phyloP scores from a whole-genome alignment of 2,888 invertebrate genomes.

The Sarcophaga rosellei region DNA sequence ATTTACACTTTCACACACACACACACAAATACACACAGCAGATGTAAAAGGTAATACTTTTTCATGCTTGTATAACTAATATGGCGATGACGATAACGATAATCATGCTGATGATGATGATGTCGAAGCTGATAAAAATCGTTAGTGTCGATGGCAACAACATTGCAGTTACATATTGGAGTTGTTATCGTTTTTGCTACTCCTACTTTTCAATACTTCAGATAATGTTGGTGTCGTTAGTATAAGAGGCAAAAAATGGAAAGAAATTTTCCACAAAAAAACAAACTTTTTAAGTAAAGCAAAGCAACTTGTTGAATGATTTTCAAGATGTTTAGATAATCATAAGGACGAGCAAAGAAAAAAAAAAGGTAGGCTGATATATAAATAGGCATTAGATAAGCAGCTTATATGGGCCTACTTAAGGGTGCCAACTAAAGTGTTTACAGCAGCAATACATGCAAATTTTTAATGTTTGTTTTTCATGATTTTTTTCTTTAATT shows the following conservation, averaged over 20 bases:
- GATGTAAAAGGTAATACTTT: not conserved
- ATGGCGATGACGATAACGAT: not conserved
- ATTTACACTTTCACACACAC: not conserved
- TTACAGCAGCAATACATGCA: not conserved
- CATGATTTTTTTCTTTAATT: not conserved
- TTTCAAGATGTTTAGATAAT: conserved; percentile 5
- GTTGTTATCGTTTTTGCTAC: not conserved
- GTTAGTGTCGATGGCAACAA: not conserved
- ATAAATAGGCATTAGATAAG: not conserved
- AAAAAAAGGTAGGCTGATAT: not conserved
- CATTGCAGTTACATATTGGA: not conserved
- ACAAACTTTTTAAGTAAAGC: not conserved
- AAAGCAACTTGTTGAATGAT: conserved; percentile 37
- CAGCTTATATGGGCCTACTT: not conserved
- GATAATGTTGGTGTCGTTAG: conserved; percentile 9
- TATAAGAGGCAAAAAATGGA: not conserved
- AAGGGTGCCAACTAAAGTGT: not conserved
- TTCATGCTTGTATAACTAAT: not conserved
- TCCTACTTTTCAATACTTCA: not conserved
- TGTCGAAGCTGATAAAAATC: not conserved
- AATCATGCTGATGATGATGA: conserved; percentile 24
- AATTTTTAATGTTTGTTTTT: not conserved
- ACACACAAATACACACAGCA: not conserved
- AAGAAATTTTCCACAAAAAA: not conserved
- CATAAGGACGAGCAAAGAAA: not conserved